Conservation (phyloP, 2,888 invertebrate genomes). For the Alloplasta piceator region DNA sequence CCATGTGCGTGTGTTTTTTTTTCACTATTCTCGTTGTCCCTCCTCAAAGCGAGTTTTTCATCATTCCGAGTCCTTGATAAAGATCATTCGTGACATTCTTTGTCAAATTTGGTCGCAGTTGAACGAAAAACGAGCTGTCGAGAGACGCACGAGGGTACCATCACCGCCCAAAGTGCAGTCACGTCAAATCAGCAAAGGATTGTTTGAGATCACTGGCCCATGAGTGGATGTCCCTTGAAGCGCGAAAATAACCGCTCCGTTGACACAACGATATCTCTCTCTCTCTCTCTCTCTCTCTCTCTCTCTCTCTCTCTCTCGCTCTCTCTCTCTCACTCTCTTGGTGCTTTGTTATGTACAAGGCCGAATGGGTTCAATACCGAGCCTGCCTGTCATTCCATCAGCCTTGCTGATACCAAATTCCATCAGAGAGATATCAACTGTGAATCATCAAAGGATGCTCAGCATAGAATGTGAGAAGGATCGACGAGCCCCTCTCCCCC, state of each 20-base stretch:
- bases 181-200: conserved; percentile 67
- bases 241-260: conserved; percentile 70
- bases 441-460: conserved; percentile 59
- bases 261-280: conserved; percentile 55
- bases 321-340: conserved; percentile 44
- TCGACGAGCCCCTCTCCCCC: conserved; percentile 22
- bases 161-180: conserved; percentile 58
- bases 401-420: conserved; percentile 51
- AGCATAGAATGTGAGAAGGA: conserved; percentile 17
- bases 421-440: conserved; percentile 60
- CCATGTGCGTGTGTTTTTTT: too few species aligned
- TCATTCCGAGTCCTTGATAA: conserved; percentile 48
- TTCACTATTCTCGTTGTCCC: conserved; percentile 22
- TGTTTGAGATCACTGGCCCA: conserved; percentile 69
- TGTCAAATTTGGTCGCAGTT: conserved; percentile 40
- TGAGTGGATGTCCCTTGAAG: conserved; percentile 70
- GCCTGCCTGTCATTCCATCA: conserved; percentile 53
- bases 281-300: conserved; percentile 47
- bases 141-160: conserved; percentile 29
- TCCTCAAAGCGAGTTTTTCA: conserved; percentile 26
- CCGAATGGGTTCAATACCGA: conserved; percentile 48
- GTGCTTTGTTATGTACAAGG: conserved; percentile 54
- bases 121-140: conserved; percentile 28
- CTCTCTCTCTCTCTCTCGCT: too few species aligned
- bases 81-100: conserved; percentile 45